Evolutionary conservation across 2,113 vertebrate species (phyloP).

Genomic region (Halcyon senegalensis): DNA sequence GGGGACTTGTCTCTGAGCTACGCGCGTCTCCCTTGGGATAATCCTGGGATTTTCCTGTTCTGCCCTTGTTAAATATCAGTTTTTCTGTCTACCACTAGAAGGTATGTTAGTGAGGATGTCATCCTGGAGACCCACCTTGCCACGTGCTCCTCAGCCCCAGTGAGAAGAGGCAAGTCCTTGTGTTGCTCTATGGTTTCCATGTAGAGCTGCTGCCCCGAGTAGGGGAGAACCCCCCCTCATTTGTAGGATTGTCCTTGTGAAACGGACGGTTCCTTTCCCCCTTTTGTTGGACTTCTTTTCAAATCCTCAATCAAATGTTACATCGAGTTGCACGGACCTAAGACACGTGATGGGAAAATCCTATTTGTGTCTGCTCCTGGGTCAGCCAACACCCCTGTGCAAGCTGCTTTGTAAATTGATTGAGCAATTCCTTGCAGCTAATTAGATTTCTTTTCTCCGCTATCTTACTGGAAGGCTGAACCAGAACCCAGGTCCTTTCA

Average conservation of each 20-base stretch:
- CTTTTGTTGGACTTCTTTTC: not conserved
- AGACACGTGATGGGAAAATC: not conserved
- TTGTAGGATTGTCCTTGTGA: not conserved
- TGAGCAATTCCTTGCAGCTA: not conserved
- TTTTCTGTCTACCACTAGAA: not conserved
- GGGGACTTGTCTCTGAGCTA: not conserved
- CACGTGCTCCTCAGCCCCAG: not conserved
- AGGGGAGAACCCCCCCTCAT: too few species aligned
- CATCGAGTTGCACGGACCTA: not conserved
- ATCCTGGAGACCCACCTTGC: not conserved
- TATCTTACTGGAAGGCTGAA: not conserved
- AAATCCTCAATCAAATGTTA: not conserved
- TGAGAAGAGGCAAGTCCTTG: not conserved
- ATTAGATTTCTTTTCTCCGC: not conserved
- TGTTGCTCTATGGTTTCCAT: rapidly evolving
- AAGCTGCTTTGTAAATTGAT: not conserved
- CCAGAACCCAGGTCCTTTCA: not conserved
- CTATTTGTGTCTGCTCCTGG: not conserved
- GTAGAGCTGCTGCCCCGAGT: not conserved
- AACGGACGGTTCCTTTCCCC: not conserved
- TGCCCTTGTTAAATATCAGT: not conserved
- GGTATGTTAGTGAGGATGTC: rapidly evolving
- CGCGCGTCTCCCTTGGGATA: rapidly evolving
- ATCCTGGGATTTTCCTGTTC: not conserved
- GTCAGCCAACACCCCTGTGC: rapidly evolving